A percentile compares a stretch with the other conserved stretches of the same genome.
These are phyloP conservation scores for Tachuris rubrigastra DNA, from an alignment of 2,113 vertebrate species.

Conservation along the genomic window DNA sequence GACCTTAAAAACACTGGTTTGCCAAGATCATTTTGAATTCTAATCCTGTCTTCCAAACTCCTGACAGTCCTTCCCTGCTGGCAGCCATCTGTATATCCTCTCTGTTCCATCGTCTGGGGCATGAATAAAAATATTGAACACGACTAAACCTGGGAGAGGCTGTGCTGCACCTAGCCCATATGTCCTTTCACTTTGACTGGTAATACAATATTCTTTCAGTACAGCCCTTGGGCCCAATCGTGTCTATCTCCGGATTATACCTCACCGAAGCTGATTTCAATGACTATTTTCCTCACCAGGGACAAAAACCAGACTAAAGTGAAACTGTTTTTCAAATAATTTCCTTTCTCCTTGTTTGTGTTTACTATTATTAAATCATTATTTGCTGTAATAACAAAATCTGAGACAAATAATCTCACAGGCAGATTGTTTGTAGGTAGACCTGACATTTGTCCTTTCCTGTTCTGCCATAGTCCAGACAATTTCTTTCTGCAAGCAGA, in stretches of 20 bases:
- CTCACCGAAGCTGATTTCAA: background rate
- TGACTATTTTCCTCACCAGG: background rate
- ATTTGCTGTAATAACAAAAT: background rate
- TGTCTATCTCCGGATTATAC: background rate
- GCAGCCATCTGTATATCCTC: conserved; percentile 63
- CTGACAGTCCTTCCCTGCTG: conserved; percentile 61
- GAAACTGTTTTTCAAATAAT: background rate
- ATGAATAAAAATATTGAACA: conserved; percentile 41
- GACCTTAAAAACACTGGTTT: conserved; percentile 8
- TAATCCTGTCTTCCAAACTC: conserved; percentile 47
- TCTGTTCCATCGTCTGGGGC: conserved; percentile 27
- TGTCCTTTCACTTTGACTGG: background rate
- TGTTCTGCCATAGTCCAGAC: background rate
- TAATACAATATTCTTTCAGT: background rate
- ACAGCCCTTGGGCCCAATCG: background rate
- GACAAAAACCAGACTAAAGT: background rate
- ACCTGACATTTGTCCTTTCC: background rate
- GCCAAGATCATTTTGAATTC: conserved; percentile 45
- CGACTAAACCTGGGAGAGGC: background rate
- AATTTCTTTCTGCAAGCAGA: background rate
- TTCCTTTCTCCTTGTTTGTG: background rate
- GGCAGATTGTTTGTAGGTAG: background rate
- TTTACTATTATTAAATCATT: background rate
- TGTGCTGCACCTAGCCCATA: background rate
- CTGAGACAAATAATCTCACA: background rate